A percentile compares a stretch with the other conserved stretches of the same genome.
Evolutionary conservation across 2,113 vertebrate genomes (phyloP).

Genomic region (Panurus biarmicus): DNA sequence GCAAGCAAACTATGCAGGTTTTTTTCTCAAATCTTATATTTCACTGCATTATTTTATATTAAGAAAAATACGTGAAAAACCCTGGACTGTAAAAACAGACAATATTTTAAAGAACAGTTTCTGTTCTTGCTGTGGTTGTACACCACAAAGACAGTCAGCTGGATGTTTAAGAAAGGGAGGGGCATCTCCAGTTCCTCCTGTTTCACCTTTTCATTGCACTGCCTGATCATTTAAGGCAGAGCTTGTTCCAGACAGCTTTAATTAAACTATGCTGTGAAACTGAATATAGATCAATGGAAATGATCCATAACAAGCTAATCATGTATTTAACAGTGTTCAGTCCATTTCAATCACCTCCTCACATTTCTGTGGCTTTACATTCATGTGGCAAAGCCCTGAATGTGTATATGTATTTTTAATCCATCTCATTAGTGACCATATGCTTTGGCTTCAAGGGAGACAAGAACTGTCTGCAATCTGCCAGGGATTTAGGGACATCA

Average conservation of each 20-base stretch:
- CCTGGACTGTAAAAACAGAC: background rate
- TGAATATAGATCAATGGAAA: conserved; percentile 78
- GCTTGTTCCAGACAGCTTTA: conserved; percentile 76
- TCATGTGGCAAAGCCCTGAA: conserved; percentile 60
- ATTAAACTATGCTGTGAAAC: conserved; percentile 74
- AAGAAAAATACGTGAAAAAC: background rate
- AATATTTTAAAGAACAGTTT: conserved; percentile 24
- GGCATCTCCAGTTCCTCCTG: conserved; percentile 17
- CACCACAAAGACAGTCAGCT: conserved; percentile 20
- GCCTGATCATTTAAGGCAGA: conserved; percentile 65
- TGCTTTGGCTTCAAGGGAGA: conserved; percentile 75
- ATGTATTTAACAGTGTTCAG: conserved; percentile 71
- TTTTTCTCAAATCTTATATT: background rate
- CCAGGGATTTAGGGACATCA: conserved; percentile 81
- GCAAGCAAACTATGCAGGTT: background rate
- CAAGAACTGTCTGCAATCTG: conserved; percentile 76
- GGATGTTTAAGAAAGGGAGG: background rate
- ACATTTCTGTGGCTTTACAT: conserved; percentile 63
- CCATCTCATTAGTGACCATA: conserved; percentile 81
- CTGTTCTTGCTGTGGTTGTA: conserved; percentile 14
- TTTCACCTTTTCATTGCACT: conserved; percentile 64
- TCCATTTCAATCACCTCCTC: conserved; percentile 74
- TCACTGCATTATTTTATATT: background rate
- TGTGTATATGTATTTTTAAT: conserved; percentile 68
- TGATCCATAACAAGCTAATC: conserved; percentile 78